These are phyloP conservation scores for Dryomyza anilis DNA, from an alignment of 2,888 invertebrate species.

Conservation along the genomic window DNA sequence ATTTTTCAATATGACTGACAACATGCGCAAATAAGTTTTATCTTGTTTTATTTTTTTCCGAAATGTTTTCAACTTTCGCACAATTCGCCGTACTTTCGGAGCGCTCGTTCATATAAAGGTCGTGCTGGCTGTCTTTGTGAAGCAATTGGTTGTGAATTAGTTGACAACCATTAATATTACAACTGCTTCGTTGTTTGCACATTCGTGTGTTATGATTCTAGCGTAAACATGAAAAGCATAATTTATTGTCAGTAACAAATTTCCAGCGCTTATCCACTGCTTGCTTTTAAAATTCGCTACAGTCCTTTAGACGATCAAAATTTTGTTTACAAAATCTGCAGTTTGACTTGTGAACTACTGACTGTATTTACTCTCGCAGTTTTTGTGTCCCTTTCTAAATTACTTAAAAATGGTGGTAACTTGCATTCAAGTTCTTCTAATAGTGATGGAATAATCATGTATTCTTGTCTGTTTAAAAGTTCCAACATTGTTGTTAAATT, in stretches of 20 bases:
- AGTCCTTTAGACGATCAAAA: background rate
- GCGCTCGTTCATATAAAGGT: background rate
- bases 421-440: background rate
- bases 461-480: background rate
- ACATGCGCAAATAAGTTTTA: constrained; percentile 4
- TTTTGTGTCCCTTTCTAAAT: background rate
- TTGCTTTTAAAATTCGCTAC: constrained; percentile 4
- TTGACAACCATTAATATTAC: background rate
- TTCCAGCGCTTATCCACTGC: constrained; percentile 19
- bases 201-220: background rate
- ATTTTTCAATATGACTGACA: background rate
- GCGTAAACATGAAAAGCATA: constrained; percentile 8
- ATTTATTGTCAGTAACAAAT: background rate
- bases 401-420: background rate
- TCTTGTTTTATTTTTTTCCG: background rate
- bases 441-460: background rate
- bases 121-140: background rate
- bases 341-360: background rate
- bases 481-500: background rate
- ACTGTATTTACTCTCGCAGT: background rate
- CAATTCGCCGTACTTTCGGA: background rate
- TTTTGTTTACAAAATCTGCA: background rate
- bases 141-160: background rate
- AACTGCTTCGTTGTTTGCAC: background rate
- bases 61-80: background rate